Evolutionary conservation across 2,797 vertebrate genomes (phyloP), one percentile per base, ranked within the genome.

Genomic region (Decapterus maruadsi): DNA sequence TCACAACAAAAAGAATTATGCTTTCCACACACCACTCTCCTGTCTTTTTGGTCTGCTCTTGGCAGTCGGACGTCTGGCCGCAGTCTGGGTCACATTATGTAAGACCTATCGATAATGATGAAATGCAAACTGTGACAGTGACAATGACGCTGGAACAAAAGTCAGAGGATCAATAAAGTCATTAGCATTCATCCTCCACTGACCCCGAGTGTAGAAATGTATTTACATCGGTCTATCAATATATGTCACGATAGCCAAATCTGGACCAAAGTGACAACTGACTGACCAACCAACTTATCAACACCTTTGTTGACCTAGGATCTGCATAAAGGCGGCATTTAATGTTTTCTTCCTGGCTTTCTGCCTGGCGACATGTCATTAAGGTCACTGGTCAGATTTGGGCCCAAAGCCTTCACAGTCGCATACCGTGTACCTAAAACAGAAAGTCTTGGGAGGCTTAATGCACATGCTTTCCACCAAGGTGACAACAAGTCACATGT

Each of bases 401-500:
- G 19, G 19, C 9, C 19, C 0, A 51, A 51, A 22, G 10, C 11
- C 11, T 22, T 2, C 50, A 51, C 20, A 12, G 11, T 51, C 5
- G 22, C 22, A 51, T 12, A 11, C 20, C 2, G 22, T 51, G 50
- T 2, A 51, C 2, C 19, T 13, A 17, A 54, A 56, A 56, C 40
- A 31, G 22, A 17, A 46, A 1, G 0, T 53, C 20, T 20, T 19
- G 46, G 19, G 31, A 17, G 17, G 19, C 22, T 38, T 26, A 55
- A 46, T 22, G 31, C 12, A 43, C 12, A 43, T 43, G 38, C 17
- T 77, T 56, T 74, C 55, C 51, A 46, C 38, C 14, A 29, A 66
- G 69, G 68, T 72, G 59, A 57, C 54, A 65, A 68, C 16, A 34
- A 34, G 55, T 42, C 29, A n/a, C 38, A 19, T 61, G 75, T 78